phyloP scores from a whole-genome alignment of 2,888 invertebrate genomes.

The Chirona hameri region DNA sequence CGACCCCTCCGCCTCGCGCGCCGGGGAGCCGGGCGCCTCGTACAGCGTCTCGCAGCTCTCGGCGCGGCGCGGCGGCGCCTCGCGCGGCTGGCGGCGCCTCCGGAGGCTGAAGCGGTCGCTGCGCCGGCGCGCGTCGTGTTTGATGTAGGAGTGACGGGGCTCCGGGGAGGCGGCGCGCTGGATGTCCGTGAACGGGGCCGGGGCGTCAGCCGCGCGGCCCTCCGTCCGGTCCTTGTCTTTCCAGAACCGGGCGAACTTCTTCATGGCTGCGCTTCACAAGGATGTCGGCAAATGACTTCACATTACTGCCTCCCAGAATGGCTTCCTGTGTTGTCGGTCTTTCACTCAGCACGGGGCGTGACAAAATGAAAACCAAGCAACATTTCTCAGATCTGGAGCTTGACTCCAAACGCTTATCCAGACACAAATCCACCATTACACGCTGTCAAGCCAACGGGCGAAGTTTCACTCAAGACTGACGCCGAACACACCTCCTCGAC shows the following conservation, averaged over 20 bases:
- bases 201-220: not conserved
- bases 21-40: not conserved
- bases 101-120: conserved; percentile 1
- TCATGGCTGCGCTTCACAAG: not conserved
- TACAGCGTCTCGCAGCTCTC: not conserved
- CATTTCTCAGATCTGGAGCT: too few relatives aligned
- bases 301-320: not conserved
- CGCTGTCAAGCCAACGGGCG: too few relatives aligned
- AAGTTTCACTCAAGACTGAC: too few relatives aligned
- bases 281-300: not conserved
- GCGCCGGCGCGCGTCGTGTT: conserved; percentile 10
- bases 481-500: too few relatives aligned
- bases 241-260: conserved; percentile 7
- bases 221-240: not conserved
- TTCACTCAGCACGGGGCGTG: too few relatives aligned
- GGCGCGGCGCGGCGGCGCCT: conserved; percentile 2
- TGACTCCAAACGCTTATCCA: too few relatives aligned
- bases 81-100: not conserved
- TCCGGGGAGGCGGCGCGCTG: not conserved
- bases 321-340: too few relatives aligned
- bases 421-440: too few relatives aligned
- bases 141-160: not conserved
- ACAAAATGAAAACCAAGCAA: too few relatives aligned
- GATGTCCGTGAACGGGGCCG: conserved; percentile 5
- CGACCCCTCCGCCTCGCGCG: not conserved